Evolutionary conservation across 2,113 vertebrate species (phyloP), one percentile per base, ranked within the genome.

Genomic region (Pseudopipra pipra): DNA sequence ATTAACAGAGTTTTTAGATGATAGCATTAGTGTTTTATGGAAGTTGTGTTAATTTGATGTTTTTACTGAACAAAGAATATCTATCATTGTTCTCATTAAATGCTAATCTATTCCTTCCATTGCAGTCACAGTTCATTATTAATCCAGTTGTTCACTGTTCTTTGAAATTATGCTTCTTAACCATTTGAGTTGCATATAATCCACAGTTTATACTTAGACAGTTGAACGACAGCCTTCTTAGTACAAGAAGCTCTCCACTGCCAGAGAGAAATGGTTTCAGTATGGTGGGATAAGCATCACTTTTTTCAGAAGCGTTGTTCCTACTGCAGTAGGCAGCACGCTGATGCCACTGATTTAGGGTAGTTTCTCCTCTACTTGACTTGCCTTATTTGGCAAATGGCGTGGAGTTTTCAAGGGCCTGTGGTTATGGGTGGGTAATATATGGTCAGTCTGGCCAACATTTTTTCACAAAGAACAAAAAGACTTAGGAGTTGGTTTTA

Each of bases 191-290:
- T 82, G 30, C 22, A 7, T 43, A 21, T 46, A 51, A 66, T 70
- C 14, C 16, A 58, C 5, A 37, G 30, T 81, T 87, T 81, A 67
- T 61, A 27, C 24, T 31, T 37, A 87, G 30, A n/a, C 22, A 70
- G 35, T 28, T 63, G 41, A 65, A 22, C 14, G 77, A 10, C 52
- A 75, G 13, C 46, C 6, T 71, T 25, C n/a, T 71, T 75, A 52
- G 8, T 68, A 33, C n/a, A 56, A 59, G 3, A 2, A 84, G 37
- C 31, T 83, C 41, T 30, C 21, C 0, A 0, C 30, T 85, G 31
- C 43, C 27, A 15, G 12, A 46, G 37, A 58, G 18, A 82, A 73
- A 73, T 62, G 1, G 9, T 77, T 89, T 95, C 55, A 79, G 2
- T 67, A 51, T 9, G 33, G 24, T 74, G 3, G 16, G 23, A 66